A percentile compares a stretch with the other conserved stretches of the same genome.
These are phyloP conservation scores for Thaumatotibia leucotreta DNA, from an alignment of 1,140 invertebrate species.

Conservation along the genomic window DNA sequence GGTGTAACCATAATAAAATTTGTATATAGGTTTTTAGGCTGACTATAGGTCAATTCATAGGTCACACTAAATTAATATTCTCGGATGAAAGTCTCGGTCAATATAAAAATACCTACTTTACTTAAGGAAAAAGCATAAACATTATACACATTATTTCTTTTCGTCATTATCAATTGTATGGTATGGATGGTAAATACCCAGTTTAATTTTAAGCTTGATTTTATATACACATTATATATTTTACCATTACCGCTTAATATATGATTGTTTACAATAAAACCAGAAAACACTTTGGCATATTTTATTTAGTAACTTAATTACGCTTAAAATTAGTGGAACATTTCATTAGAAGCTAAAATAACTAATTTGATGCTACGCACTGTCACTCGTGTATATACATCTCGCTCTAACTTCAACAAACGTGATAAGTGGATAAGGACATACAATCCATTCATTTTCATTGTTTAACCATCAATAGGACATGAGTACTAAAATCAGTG, in stretches of 20 bases:
- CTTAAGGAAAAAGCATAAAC: no score
- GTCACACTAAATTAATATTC: no score
- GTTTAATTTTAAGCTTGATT: slow-evolving; percentile 36
- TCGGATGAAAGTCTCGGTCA: no score
- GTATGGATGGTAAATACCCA: background rate
- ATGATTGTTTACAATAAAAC: slow-evolving; percentile 29
- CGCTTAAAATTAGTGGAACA: slow-evolving; percentile 43
- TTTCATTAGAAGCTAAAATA: background rate
- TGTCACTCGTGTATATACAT: background rate
- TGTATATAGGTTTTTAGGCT: no score
- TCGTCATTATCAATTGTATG: background rate
- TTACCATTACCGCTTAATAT: slow-evolving; percentile 20
- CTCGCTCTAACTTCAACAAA: no score
- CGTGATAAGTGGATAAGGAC: no score
- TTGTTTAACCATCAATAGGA: no score
- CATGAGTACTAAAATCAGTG: no score
- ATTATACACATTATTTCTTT: background rate
- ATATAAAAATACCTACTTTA: no score
- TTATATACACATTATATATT: slow-evolving; percentile 13
- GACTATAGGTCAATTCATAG: no score
- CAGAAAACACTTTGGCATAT: slow-evolving; percentile 47
- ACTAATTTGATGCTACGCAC: background rate
- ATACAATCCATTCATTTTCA: no score
- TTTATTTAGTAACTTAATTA: slow-evolving; percentile 34
- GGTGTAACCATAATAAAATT: no score